Evolutionary conservation across 2,888 invertebrate genomes (phyloP).

Genomic region (Catocala fraxini): DNA sequence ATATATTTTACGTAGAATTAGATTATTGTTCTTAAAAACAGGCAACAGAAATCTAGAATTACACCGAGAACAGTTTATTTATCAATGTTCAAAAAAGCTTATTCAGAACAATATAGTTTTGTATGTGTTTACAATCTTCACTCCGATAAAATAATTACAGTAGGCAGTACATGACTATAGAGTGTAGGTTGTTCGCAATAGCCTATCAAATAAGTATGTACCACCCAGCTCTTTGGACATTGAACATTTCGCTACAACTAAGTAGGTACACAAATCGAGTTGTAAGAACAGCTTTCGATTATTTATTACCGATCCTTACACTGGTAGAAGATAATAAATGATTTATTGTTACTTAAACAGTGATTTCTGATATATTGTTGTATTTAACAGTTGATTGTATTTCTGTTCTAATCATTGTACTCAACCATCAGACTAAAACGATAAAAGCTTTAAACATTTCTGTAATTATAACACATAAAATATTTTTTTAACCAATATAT

Average conservation of each 20-base stretch:
- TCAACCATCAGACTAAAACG: not conserved
- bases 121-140: too few relatives aligned
- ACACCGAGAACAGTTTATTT: too few relatives aligned
- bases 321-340: slow-evolving; percentile 4
- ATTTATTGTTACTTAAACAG: slow-evolving; percentile 7
- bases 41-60: too few relatives aligned
- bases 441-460: not conserved
- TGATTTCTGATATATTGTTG: slow-evolving; percentile 5
- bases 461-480: not conserved
- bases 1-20: too few relatives aligned
- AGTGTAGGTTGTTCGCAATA: too few relatives aligned
- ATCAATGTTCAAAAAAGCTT: too few relatives aligned
- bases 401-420: slow-evolving; percentile 4
- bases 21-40: too few relatives aligned
- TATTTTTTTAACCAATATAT: too few relatives aligned
- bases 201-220: not conserved
- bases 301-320: slow-evolving; percentile 8
- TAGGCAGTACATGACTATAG: too few relatives aligned
- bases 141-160: too few relatives aligned
- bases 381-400: slow-evolving; percentile 6
- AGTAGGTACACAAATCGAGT: slow-evolving; percentile 8
- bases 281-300: slow-evolving; percentile 8
- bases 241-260: not conserved
- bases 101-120: too few relatives aligned
- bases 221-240: not conserved